Percentiles rank a stretch among this genome's conserved stretches.
Evolutionary conservation across 1,140 invertebrate genomes (phyloP).

Genomic region (Polyergus mexicanus): DNA sequence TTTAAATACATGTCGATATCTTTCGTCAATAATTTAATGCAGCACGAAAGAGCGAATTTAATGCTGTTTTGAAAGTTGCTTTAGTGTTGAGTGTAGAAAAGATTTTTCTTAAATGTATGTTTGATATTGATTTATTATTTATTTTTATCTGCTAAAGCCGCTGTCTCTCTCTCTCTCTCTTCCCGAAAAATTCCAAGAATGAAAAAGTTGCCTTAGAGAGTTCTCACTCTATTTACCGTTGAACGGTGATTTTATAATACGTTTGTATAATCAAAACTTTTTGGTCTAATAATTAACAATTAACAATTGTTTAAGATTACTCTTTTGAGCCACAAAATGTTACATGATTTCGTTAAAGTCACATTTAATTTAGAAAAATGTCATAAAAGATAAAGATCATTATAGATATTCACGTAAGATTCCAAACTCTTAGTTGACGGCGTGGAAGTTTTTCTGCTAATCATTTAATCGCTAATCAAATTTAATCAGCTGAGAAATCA

Average conservation of each 20-base stretch:
- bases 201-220: slow-evolving; percentile 21
- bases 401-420: background rate
- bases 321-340: background rate
- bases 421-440: too few relatives aligned
- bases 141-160: slow-evolving; percentile 29
- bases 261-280: slow-evolving; percentile 13
- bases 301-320: slow-evolving; percentile 8
- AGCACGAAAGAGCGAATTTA: background rate
- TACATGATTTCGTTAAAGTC: slow-evolving; percentile 7
- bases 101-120: slow-evolving; percentile 25
- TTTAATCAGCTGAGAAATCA: background rate
- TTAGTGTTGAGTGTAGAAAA: background rate
- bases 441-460: background rate
- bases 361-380: background rate
- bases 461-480: slow-evolving; percentile 2
- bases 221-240: slow-evolving; percentile 11
- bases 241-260: slow-evolving; percentile 7
- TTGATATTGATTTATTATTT: slow-evolving; percentile 38
- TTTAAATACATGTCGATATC: background rate
- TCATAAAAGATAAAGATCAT: background rate
- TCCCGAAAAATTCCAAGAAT: slow-evolving; percentile 10
- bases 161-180: background rate
- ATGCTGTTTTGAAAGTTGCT: background rate
- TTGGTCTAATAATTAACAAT: slow-evolving; percentile 25
- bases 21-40: background rate